Percentiles rank a stretch among this genome's conserved stretches.
phyloP scores from a whole-genome alignment of 2,888 invertebrate species.

The Leucophenga montana region DNA sequence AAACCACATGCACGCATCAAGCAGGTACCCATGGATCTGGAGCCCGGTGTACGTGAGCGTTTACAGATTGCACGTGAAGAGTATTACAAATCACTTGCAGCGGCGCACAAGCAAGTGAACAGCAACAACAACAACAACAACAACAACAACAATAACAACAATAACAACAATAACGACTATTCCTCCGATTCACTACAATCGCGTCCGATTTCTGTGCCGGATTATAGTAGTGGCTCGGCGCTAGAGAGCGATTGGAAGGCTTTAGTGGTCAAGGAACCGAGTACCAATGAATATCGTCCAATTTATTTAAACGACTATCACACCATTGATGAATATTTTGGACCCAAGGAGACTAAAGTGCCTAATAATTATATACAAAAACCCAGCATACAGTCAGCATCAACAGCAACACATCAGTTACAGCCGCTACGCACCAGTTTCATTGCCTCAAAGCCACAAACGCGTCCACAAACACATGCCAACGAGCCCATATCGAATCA shows the following conservation, averaged over 20 bases:
- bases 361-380: slow-evolving; percentile 54
- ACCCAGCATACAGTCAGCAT: slow-evolving; percentile 28
- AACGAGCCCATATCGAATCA: slow-evolving; percentile 61
- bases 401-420: slow-evolving; percentile 41
- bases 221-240: slow-evolving; percentile 43
- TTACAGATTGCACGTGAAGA: slow-evolving; percentile 61
- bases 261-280: slow-evolving; percentile 57
- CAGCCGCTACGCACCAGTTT: slow-evolving; percentile 58
- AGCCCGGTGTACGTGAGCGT: slow-evolving; percentile 62
- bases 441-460: slow-evolving; percentile 55
- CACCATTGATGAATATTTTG: slow-evolving; percentile 57
- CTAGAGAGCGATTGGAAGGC: slow-evolving; percentile 69
- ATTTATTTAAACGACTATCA: slow-evolving; percentile 49
- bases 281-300: slow-evolving; percentile 47
- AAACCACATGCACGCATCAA: slow-evolving; percentile 70
- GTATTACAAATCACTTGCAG: slow-evolving; percentile 54
- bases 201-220: slow-evolving; percentile 46
- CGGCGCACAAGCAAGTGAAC: slow-evolving; percentile 38
- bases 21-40: slow-evolving; percentile 70
- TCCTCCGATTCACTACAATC: slow-evolving; percentile 45
- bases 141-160: slow-evolving; percentile 29
- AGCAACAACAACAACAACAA: background rate
- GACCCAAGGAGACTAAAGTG: slow-evolving; percentile 46
- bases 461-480: background rate
- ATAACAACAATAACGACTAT: slow-evolving; percentile 29